Base-by-base conservation (phyloP, 2,797 vertebrate species). In the Amblyopsis hoosieri region DNA sequence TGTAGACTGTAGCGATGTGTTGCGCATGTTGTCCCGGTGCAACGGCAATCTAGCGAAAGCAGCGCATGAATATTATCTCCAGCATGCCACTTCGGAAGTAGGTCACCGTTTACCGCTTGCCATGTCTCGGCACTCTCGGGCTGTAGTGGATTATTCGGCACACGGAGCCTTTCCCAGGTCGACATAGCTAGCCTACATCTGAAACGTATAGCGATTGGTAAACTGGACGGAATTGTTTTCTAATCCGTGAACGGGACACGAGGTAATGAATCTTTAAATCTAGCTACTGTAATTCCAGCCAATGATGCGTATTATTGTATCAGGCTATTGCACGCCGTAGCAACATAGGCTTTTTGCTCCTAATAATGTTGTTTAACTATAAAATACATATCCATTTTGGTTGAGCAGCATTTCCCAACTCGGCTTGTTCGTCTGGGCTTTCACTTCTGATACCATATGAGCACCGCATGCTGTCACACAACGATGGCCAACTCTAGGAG, bases 71-170 rank as follows among this genome's bases (percentile, higher is more conserved):
- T 91, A 90, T 91, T 83, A 90, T 92, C 91, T 91, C 85, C 88
- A 85, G 87, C 89, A 71, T 85, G 90, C 87, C 89, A 86, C 91
- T 93, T 92, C 90, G 90, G 91, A 94, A 93, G 92, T 94, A 94
- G 93, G 93, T 94, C 93, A 93, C 89, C 89, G 91, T 88, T 91
- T 87, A 75, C 82, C 87, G 90, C 79, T 89, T 75, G 37, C 37
- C 37, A 10, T 85, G 85, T 76, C 87, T 74, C 80, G 87, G 85
- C 86, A 90, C 84, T 87, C 81, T 89, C 84, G 90, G 74, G 91
- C 88, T 90, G 74, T 89, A 68, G 83, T 42, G 67, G 75, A 72
- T 78, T 84, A 75, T 55, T 82, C 17, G 87, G 60, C 77, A 75
- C 84, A 76, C 83, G 68, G 83, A 85, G 84, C 80, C 70, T 74